Evolutionary conservation across 2,113 vertebrate species (phyloP).

Genomic region (Dolichallabes microphthalmus): DNA sequence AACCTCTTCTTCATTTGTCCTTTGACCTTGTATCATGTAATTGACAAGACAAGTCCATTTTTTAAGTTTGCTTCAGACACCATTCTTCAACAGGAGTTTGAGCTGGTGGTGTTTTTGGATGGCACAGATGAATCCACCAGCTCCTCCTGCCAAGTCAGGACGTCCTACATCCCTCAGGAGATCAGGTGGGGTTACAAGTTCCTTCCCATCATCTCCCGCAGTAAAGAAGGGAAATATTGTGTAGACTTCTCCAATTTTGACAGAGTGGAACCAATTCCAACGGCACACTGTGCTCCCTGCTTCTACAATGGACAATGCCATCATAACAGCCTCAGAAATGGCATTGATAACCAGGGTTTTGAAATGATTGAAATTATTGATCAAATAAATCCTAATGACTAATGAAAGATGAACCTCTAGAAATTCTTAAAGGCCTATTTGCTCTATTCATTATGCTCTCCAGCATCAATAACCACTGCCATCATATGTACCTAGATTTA

Average conservation of each 20-base stretch:
- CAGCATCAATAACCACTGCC: not conserved
- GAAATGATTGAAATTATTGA: conserved; percentile 12
- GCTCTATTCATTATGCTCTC: not conserved
- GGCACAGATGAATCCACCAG: conserved; percentile 21
- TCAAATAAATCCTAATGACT: not conserved
- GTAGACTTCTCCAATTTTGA: conserved; percentile 23
- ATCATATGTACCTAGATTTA: not conserved
- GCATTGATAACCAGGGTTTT: conserved; percentile 16
- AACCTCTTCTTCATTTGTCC: conserved; percentile 27
- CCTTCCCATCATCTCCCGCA: conserved; percentile 3
- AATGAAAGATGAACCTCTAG: not conserved
- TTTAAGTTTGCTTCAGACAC: conserved; percentile 1
- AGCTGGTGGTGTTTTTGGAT: conserved; percentile 13
- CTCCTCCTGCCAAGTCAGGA: conserved; percentile 15
- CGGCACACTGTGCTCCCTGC: not conserved
- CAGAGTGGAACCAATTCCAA: not conserved
- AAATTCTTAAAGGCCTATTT: not conserved
- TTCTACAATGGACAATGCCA: not conserved
- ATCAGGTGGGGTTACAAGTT: conserved; percentile 18
- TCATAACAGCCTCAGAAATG: not conserved
- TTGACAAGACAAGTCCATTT: conserved; percentile 18
- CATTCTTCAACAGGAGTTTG: conserved; percentile 15
- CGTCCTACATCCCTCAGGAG: conserved; percentile 15
- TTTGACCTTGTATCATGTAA: conserved; percentile 20
- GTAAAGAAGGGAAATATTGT: conserved; percentile 23